Percentiles rank a stretch among this genome's conserved stretches.
These are phyloP conservation scores for Drosophila baimaii DNA, from an alignment of 1,140 invertebrate genomes.

Conservation along the genomic window DNA sequence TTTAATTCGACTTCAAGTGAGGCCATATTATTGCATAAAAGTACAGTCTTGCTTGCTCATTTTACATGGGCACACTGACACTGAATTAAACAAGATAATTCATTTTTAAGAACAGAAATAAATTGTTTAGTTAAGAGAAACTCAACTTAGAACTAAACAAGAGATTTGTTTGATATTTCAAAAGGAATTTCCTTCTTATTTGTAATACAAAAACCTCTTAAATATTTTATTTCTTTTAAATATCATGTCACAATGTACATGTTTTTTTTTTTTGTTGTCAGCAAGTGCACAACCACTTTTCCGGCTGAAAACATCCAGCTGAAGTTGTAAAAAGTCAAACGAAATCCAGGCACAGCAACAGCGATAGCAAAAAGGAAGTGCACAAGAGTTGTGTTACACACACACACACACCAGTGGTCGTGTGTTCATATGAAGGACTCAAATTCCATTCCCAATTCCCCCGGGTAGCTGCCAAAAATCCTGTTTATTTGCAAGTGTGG, in stretches of 20 bases:
- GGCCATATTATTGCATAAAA: not conserved
- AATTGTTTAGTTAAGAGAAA: too few species aligned
- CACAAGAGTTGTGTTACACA: constrained; percentile 9
- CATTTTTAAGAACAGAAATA: too few species aligned
- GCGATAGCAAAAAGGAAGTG: constrained; percentile 9
- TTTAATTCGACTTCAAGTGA: not conserved
- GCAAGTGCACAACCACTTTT: constrained; percentile 16
- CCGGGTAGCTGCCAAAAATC: constrained; percentile 31
- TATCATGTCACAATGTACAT: constrained; percentile 8
- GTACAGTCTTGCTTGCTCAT: not conserved
- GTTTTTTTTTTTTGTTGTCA: constrained; percentile 1
- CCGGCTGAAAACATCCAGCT: constrained; percentile 7
- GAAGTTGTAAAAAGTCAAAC: constrained; percentile 5
- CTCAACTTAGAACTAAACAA: too few species aligned
- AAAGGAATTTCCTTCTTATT: not conserved
- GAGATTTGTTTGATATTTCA: not conserved
- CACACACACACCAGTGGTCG: too few species aligned
- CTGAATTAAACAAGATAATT: not conserved
- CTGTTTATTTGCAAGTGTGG: constrained; percentile 32
- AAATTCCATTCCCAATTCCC: constrained; percentile 30
- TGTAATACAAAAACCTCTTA: not conserved
- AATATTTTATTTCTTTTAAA: not conserved
- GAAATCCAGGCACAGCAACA: constrained; percentile 7
- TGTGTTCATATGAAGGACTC: too few species aligned
- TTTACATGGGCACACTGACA: not conserved